Evolutionary conservation across 2,888 invertebrate genomes (phyloP).

Genomic region (Epistrophella euchroma): DNA sequence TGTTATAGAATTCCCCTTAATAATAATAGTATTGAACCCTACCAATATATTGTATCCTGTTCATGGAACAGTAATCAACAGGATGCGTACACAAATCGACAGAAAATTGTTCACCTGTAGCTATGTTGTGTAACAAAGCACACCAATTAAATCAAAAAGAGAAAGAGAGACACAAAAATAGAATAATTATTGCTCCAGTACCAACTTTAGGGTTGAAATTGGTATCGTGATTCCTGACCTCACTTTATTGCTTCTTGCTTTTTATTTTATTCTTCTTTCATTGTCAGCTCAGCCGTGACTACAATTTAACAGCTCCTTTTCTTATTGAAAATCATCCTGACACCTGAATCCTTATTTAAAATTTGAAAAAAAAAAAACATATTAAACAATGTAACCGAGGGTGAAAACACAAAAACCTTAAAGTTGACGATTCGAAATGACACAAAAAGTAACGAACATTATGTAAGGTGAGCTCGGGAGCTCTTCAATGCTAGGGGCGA

Average conservation of each 20-base stretch:
- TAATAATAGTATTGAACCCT: constrained; percentile 42
- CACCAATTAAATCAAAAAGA: constrained; percentile 48
- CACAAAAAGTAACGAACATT: constrained; percentile 25
- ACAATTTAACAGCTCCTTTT: constrained; percentile 54
- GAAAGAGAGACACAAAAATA: neutral
- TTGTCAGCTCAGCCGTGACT: constrained; percentile 68
- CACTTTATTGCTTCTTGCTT: constrained; percentile 11
- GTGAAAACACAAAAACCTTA: constrained; percentile 74
- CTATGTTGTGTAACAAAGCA: constrained; percentile 28
- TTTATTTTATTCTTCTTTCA: constrained; percentile 13
- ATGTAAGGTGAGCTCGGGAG: constrained; percentile 46
- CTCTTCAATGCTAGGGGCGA: constrained; percentile 9
- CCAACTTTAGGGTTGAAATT: constrained; percentile 19
- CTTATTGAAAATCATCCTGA: constrained; percentile 55
- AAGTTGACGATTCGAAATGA: constrained; percentile 48
- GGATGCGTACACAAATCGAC: constrained; percentile 60
- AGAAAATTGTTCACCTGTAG: constrained; percentile 54
- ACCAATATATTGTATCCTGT: constrained; percentile 62
- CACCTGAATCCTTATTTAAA: constrained; percentile 57
- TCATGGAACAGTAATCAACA: constrained; percentile 69
- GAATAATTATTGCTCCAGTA: neutral
- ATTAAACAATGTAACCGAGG: constrained; percentile 61
- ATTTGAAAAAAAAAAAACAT: constrained; percentile 9
- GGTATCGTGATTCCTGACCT: constrained; percentile 49
- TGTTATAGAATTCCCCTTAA: neutral